Percentiles rank a stretch among this genome's conserved stretches.
Evolutionary conservation across 2,888 invertebrate genomes (phyloP).

Genomic region (Nomada flava): DNA sequence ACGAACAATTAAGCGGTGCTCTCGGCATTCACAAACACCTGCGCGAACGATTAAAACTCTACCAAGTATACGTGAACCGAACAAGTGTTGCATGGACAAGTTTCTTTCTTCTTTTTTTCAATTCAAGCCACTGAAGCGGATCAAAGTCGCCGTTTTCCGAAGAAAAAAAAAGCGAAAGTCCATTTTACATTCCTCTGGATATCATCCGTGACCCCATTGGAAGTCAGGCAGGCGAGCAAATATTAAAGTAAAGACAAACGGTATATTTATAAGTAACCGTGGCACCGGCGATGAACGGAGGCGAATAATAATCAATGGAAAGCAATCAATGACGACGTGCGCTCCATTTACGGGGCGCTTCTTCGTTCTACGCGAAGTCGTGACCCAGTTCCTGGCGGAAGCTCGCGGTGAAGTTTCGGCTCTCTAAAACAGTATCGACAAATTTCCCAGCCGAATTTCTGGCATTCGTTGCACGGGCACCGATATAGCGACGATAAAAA

Average conservation of each 20-base stretch:
- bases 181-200: not conserved
- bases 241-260: conserved; percentile 22
- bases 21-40: not conserved
- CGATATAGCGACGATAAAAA: conserved; percentile 30
- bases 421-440: conserved; percentile 44
- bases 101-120: too few relatives aligned
- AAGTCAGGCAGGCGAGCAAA: not conserved
- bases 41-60: not conserved
- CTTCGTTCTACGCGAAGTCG: conserved; percentile 49
- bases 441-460: conserved; percentile 46
- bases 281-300: conserved; percentile 5
- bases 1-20: not conserved
- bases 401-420: conserved; percentile 42
- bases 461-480: conserved; percentile 31
- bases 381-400: conserved; percentile 50
- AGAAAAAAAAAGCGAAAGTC: not conserved
- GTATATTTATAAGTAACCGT: conserved; percentile 32
- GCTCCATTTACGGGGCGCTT: conserved; percentile 31
- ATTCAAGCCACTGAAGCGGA: not conserved
- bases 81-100: not conserved
- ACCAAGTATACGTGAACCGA: not conserved
- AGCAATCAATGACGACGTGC: conserved; percentile 42
- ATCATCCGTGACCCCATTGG: not conserved
- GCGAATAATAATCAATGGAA: conserved; percentile 45
- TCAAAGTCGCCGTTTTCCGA: not conserved